These are phyloP conservation scores for Lutraria rhynchaena DNA, from an alignment of 1,140 invertebrate genomes.

Conservation along the genomic window DNA sequence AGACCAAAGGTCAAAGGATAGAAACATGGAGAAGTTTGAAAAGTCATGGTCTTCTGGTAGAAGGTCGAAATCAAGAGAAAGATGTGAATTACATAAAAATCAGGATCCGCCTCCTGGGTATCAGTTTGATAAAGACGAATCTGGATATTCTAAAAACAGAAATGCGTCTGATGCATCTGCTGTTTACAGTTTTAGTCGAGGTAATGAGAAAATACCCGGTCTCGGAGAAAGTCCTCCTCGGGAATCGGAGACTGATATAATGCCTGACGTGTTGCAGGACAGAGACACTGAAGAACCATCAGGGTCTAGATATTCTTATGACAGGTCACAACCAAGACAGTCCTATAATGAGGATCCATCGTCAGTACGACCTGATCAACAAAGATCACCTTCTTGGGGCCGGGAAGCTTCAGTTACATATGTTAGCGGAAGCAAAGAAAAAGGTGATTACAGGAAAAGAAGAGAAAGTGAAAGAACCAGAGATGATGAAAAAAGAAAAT, in stretches of 20 bases:
- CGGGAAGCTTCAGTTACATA: background rate
- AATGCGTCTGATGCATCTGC: background rate
- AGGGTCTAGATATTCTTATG: background rate
- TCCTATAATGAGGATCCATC: background rate
- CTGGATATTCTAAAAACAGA: background rate
- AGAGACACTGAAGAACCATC: background rate
- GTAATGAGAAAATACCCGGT: conserved; percentile 48
- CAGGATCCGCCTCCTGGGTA: background rate
- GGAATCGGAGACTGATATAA: background rate
- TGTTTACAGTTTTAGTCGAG: conserved; percentile 22
- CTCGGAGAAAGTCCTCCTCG: conserved; percentile 41
- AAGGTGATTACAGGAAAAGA: conserved; percentile 23
- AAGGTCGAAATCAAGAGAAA: background rate
- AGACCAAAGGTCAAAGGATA: background rate
- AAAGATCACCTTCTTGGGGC: conserved; percentile 20
- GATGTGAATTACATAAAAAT: background rate
- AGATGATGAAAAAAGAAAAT: conserved; percentile 12
- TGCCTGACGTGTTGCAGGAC: too few species aligned
- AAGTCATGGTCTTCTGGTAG: background rate
- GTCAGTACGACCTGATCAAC: background rate
- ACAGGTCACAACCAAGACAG: background rate
- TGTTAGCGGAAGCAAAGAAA: too few species aligned
- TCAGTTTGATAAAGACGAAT: background rate
- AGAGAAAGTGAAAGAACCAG: conserved; percentile 23
- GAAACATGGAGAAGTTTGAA: background rate